Base-by-base conservation (phyloP, 2,797 vertebrate species). In the Lepus oiostolus region DNA sequence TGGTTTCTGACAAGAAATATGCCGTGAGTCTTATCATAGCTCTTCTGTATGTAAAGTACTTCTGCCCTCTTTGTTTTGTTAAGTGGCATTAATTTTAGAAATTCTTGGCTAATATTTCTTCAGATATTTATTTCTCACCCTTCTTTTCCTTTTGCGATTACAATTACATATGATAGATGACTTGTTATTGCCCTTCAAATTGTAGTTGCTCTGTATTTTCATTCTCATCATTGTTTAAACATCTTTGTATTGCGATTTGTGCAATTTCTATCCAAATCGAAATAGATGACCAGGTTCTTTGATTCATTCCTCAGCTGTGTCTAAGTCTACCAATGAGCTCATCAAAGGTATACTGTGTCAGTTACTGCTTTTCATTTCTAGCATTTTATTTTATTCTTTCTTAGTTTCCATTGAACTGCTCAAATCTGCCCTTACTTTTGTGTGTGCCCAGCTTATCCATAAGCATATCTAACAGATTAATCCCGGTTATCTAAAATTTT, bases 381-480 rank as follows among this genome's bases (percentile, higher is more conserved):
- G 80, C 13, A 92, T 38, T 77, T 91, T 92, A 88, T 35, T 83
- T 88, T 9, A 88, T 62, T 62, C 3, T 85, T 80, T 81, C n/a
- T 80, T 63, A 32, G 54, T 19, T 58, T 58, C 54, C 54, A 58
- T 42, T 42, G 42, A 8, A 50, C 13, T 79, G 30, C 72, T 84
- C 13, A 84, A 79, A 32, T 70, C 52, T 83, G 26, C 32, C 63
- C 75, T 32, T 82, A 14, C 74, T 81, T 82, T 68, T 76, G 38
- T 42, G 68, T n/a, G 9, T 70, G 24, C 35, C 35, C 30, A 30
- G 9, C 9, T 67, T 62, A 60, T 60, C 38, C 60, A 54, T 32
- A 22, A 70, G 13, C 80, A 76, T 30, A 9, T 68, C 11, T 81
- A 76, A 63, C 60, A 75, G 75, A 28, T 85, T 81, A 65, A 90